These are phyloP conservation scores for Resseliella maxima DNA, from an alignment of 2,888 invertebrate genomes.

Conservation along the genomic window DNA sequence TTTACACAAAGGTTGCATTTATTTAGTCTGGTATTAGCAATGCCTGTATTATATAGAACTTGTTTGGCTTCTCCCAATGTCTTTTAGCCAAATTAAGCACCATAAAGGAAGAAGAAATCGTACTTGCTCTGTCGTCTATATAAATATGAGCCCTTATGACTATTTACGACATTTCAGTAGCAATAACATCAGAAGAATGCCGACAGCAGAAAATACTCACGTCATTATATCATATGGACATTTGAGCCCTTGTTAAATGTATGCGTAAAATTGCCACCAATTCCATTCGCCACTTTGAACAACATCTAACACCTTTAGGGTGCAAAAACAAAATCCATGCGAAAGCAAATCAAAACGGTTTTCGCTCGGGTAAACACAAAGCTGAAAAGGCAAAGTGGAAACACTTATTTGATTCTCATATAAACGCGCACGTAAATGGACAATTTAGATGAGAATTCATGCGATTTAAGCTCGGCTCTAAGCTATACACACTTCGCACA, in stretches of 20 bases:
- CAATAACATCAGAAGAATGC: constrained; percentile 44
- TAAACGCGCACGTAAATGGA: constrained; percentile 33
- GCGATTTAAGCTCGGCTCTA: neutral
- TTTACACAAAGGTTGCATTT: constrained; percentile 15
- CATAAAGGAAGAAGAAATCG: neutral
- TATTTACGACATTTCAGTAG: constrained; percentile 34
- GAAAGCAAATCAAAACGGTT: constrained; percentile 35
- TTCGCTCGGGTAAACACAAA: constrained; percentile 36
- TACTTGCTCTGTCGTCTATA: neutral
- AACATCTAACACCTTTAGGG: constrained; percentile 53
- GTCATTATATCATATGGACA: neutral
- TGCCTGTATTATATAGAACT: neutral
- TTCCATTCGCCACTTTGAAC: constrained; percentile 49
- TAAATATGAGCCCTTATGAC: constrained; percentile 30
- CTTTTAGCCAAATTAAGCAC: constrained; percentile 24
- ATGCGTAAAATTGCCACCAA: constrained; percentile 43
- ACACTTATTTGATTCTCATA: constrained; percentile 33
- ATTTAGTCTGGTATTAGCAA: neutral
- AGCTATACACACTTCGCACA: neutral
- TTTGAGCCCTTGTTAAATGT: neutral
- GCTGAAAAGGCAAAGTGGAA: neutral
- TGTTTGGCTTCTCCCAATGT: constrained; percentile 9
- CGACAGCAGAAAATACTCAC: constrained; percentile 17
- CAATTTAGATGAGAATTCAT: constrained; percentile 45
- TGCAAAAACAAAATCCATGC: constrained; percentile 45